phyloP scores from a whole-genome alignment of 2,113 vertebrate species.

The Diadophis punctatus region DNA sequence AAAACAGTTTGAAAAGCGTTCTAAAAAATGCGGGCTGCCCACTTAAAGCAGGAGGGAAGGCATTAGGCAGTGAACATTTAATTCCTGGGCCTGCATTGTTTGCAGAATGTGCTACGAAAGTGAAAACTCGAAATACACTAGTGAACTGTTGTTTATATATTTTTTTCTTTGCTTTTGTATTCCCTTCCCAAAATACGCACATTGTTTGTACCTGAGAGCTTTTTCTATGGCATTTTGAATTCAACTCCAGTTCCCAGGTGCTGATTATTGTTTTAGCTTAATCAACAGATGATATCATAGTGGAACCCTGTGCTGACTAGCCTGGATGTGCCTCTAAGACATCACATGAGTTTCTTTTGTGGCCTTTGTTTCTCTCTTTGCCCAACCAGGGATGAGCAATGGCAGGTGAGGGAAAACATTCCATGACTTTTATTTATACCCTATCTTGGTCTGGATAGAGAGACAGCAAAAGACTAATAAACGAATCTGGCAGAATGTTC shows the following conservation, averaged over 20 bases:
- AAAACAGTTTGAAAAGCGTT: background rate
- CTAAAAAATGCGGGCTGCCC: background rate
- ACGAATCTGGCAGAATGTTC: background rate
- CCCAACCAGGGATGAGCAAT: background rate
- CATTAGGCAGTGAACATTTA: background rate
- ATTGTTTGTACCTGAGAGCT: background rate
- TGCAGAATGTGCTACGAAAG: background rate
- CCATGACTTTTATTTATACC: background rate
- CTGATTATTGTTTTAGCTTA: background rate
- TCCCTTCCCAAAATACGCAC: background rate
- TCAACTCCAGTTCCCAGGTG: background rate
- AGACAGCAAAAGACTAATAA: background rate
- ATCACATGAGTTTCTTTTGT: background rate
- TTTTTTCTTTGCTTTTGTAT: background rate
- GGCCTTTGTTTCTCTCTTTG: background rate
- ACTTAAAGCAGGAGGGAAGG: background rate
- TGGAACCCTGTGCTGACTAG: background rate
- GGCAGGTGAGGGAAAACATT: background rate
- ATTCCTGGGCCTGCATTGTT: background rate
- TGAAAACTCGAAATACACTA: background rate
- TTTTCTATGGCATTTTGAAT: background rate
- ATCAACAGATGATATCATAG: background rate
- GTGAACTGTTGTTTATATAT: background rate
- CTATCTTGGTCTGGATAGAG: background rate
- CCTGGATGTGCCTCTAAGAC: background rate